phyloP scores from a whole-genome alignment of 2,113 vertebrate genomes.

The Mionectes macconnelli region DNA sequence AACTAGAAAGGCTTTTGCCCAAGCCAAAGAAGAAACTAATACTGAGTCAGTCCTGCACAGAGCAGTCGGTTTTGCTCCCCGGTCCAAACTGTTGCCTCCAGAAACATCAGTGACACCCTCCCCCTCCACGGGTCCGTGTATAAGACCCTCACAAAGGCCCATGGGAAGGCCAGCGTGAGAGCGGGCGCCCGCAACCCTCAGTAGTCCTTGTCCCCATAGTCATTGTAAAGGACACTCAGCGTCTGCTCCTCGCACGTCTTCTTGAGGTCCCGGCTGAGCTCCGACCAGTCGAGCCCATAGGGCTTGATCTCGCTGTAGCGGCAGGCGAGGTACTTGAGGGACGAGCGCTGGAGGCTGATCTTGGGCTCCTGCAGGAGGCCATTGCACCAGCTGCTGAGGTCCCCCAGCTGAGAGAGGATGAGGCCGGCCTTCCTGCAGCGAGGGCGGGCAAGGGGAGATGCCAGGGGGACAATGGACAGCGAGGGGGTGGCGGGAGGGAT shows the following conservation, averaged over 20 bases:
- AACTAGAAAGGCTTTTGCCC: constrained; percentile 35
- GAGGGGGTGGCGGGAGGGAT: not conserved
- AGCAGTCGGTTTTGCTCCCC: not conserved
- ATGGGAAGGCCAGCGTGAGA: not conserved
- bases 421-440: constrained; percentile 89
- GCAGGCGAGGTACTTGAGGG: constrained; percentile 91
- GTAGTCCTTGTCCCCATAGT: constrained; percentile 94
- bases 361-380: constrained; percentile 92
- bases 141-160: constrained; percentile 39
- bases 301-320: constrained; percentile 96
- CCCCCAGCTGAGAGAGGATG: constrained; percentile 92
- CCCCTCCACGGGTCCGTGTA: constrained; percentile 13
- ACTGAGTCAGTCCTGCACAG: constrained; percentile 19
- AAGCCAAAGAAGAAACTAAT: constrained; percentile 41
- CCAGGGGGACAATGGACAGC: not conserved
- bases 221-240: constrained; percentile 91
- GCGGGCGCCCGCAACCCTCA: constrained; percentile 55
- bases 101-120: constrained; percentile 7
- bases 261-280: constrained; percentile 89
- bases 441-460: not conserved
- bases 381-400: constrained; percentile 91
- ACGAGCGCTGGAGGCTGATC: constrained; percentile 87
- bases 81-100: not conserved
- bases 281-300: constrained; percentile 89
- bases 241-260: constrained; percentile 95